phyloP scores from a whole-genome alignment of 2,888 invertebrate genomes.

The Chelonus formosanus region DNA sequence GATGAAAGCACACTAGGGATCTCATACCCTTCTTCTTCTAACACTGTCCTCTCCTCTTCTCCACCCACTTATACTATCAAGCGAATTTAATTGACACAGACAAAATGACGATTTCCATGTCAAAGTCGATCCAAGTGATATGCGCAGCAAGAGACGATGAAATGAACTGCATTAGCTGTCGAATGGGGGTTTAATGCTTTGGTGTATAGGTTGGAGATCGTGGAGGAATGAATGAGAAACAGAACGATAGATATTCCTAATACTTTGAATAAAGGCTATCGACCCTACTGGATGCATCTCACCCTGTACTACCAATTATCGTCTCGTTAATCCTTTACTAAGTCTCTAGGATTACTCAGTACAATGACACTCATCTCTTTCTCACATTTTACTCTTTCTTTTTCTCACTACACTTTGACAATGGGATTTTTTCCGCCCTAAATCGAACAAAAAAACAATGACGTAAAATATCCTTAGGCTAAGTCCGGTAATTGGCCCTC shows the following conservation, averaged over 20 bases:
- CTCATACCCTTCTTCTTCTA: neutral
- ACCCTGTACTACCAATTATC: constrained; percentile 32
- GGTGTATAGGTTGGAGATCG: neutral
- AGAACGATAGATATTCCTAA: constrained; percentile 18
- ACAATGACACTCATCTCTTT: constrained; percentile 31
- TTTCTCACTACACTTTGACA: neutral
- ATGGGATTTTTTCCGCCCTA: neutral
- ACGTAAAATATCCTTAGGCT: constrained; percentile 4
- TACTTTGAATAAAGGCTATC: constrained; percentile 28
- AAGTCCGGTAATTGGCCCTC: constrained; percentile 10
- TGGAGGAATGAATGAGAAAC: constrained; percentile 7
- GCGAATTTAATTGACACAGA: constrained; percentile 18
- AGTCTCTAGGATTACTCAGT: constrained; percentile 31
- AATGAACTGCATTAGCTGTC: constrained; percentile 17
- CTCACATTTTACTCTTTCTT: constrained; percentile 9
- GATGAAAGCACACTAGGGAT: constrained; percentile 26
- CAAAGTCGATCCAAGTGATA: constrained; percentile 9
- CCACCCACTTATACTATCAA: neutral
- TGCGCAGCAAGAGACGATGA: constrained; percentile 29
- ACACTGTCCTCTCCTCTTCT: no score
- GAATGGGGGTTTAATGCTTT: constrained; percentile 19
- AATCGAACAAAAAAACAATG: constrained; percentile 1
- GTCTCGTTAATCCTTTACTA: constrained; percentile 35
- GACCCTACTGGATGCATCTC: constrained; percentile 8
- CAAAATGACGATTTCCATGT: constrained; percentile 20